These are phyloP conservation scores for Nycteola revayana DNA, from an alignment of 2,888 invertebrate genomes.

Conservation along the genomic window DNA sequence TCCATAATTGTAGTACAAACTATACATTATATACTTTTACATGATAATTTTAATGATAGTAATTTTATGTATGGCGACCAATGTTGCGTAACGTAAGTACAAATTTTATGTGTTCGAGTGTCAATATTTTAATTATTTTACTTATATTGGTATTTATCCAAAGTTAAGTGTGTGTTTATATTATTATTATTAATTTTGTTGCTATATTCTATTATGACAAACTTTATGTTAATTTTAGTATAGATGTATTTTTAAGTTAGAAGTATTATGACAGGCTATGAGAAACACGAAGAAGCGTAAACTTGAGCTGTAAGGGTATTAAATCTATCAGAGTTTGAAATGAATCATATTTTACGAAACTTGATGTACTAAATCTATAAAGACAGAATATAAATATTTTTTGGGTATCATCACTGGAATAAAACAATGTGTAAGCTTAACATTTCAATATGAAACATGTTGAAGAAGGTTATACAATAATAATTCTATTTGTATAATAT, in stretches of 20 bases:
- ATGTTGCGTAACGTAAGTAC: slow-evolving; percentile 74
- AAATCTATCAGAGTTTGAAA: background rate
- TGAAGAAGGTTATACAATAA: too few species aligned
- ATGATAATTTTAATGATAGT: slow-evolving; percentile 54
- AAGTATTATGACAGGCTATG: slow-evolving; percentile 55
- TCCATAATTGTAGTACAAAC: slow-evolving; percentile 65
- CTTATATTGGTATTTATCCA: slow-evolving; percentile 72
- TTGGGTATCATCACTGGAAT: too few species aligned
- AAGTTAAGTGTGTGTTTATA: slow-evolving; percentile 78
- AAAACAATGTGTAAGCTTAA: too few species aligned
- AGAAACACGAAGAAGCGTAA: slow-evolving; percentile 20
- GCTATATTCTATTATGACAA: slow-evolving; percentile 70
- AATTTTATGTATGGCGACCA: slow-evolving; percentile 44
- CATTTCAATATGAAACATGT: too few species aligned
- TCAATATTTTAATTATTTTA: slow-evolving; percentile 69
- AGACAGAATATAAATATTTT: too few species aligned
- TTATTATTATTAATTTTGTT: slow-evolving; percentile 74
- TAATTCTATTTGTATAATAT: slow-evolving; percentile 19
- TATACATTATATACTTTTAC: slow-evolving; percentile 45
- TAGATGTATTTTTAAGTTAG: slow-evolving; percentile 45
- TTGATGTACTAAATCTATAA: slow-evolving; percentile 9
- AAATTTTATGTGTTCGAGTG: slow-evolving; percentile 80
- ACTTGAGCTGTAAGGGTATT: slow-evolving; percentile 1
- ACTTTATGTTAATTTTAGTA: slow-evolving; percentile 59
- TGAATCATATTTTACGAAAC: background rate